Percentiles rank a stretch among this genome's conserved stretches.
Evolutionary conservation across 2,113 vertebrate genomes (phyloP).

Genomic region (Oxyura jamaicensis): DNA sequence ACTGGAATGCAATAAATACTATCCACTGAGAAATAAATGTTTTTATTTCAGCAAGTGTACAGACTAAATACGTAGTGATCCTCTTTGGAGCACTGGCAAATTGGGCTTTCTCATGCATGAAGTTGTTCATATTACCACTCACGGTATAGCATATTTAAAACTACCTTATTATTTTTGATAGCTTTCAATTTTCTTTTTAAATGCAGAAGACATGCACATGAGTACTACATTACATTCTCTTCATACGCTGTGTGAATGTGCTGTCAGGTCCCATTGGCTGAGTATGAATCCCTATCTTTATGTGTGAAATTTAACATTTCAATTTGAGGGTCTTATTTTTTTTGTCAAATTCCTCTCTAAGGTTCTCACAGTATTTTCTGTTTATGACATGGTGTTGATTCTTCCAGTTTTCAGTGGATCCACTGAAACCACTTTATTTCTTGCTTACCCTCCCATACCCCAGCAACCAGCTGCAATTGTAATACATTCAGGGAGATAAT

Average conservation of each 20-base stretch:
- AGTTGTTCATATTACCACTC: not conserved
- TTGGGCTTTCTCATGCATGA: conserved; percentile 3
- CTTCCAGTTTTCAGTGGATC: not conserved
- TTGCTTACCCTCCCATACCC: not conserved
- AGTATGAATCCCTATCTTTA: conserved; percentile 25
- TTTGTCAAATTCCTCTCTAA: not conserved
- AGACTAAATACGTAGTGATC: not conserved
- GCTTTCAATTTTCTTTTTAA: conserved; percentile 24
- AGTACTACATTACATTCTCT: not conserved
- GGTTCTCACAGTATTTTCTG: not conserved
- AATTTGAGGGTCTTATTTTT: not conserved
- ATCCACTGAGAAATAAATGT: not conserved
- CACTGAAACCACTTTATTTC: not conserved
- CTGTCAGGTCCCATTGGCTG: conserved; percentile 9
- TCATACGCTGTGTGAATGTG: conserved; percentile 2
- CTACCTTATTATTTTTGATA: not conserved
- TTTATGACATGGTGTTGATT: not conserved
- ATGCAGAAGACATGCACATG: conserved; percentile 4
- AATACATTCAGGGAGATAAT: not conserved
- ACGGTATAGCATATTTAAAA: not conserved
- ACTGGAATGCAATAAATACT: not conserved
- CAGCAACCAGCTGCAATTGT: not conserved
- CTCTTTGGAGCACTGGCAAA: not conserved
- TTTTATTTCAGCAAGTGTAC: not conserved
- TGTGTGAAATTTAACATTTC: conserved; percentile 20